Conservation (phyloP, 2,888 invertebrate species). For the Cremastinae sp. region DNA sequence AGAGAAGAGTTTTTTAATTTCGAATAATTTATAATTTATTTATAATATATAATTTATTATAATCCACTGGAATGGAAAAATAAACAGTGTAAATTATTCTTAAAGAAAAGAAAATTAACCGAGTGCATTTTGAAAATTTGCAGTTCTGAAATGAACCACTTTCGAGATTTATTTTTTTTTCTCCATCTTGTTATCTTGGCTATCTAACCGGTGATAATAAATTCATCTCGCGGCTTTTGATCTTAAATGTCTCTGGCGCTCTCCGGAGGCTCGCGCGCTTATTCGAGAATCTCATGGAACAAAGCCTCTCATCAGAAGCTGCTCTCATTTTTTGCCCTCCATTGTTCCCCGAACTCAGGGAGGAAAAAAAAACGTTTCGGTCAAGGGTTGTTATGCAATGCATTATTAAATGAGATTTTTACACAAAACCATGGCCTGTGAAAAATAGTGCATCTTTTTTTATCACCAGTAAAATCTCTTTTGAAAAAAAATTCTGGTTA, state of each 20-base stretch:
- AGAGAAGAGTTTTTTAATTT: no score
- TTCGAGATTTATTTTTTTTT: slow-evolving; percentile 2
- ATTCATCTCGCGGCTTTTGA: slow-evolving; percentile 50
- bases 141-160: neutral
- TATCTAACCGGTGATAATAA: slow-evolving; percentile 35
- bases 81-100: neutral
- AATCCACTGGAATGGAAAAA: no score
- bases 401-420: slow-evolving; percentile 35
- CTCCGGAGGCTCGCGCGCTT: slow-evolving; percentile 40
- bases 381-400: slow-evolving; percentile 46
- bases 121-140: neutral
- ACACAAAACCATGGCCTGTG: slow-evolving; percentile 18
- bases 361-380: slow-evolving; percentile 29
- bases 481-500: no score
- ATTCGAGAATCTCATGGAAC: slow-evolving; percentile 48
- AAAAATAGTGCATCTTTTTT: slow-evolving; percentile 9
- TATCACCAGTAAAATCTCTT: no score
- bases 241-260: slow-evolving; percentile 40
- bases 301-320: slow-evolving; percentile 51
- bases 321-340: slow-evolving; percentile 53
- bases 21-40: no score
- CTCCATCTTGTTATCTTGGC: neutral
- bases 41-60: no score
- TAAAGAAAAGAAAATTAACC: neutral
- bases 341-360: slow-evolving; percentile 44